Evolutionary conservation across 2,113 vertebrate species (phyloP).

Genomic region (Arenaria interpres): DNA sequence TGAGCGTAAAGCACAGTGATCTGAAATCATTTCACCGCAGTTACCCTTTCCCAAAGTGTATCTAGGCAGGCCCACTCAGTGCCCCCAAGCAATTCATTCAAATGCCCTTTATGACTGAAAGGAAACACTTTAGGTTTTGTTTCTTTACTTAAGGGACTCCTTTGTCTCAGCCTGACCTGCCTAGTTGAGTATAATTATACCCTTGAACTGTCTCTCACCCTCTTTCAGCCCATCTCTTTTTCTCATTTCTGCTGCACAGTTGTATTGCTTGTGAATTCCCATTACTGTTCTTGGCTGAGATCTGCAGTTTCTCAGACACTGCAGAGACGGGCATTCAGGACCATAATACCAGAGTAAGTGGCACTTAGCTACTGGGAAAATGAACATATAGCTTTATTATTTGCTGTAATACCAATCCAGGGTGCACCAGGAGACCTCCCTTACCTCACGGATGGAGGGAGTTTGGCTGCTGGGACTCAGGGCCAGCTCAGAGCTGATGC

Average conservation of each 20-base stretch:
- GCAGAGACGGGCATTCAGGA: neutral
- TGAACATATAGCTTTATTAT: neutral
- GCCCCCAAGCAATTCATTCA: neutral
- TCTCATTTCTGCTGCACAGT: neutral
- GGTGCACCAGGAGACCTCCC: neutral
- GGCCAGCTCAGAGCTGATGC: neutral
- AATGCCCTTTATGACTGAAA: neutral
- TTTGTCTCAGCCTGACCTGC: neutral
- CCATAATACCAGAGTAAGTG: neutral
- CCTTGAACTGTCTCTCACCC: slow-evolving; percentile 45
- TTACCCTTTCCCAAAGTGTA: neutral
- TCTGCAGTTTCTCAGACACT: neutral
- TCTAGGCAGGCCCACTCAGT: neutral
- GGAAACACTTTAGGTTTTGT: neutral
- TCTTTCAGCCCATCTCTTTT: neutral
- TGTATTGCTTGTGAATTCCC: slow-evolving; percentile 21
- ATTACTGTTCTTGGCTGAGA: slow-evolving; percentile 5
- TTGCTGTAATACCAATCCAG: neutral
- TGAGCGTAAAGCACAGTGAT: neutral
- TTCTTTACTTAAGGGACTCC: neutral
- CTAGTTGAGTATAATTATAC: neutral
- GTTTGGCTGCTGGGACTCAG: fast-evolving
- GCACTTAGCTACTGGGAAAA: neutral
- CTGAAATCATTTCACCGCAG: neutral
- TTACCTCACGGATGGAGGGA: fast-evolving